Conservation (phyloP, 2,888 invertebrate genomes). For the Oegoconia quadripuncta region DNA sequence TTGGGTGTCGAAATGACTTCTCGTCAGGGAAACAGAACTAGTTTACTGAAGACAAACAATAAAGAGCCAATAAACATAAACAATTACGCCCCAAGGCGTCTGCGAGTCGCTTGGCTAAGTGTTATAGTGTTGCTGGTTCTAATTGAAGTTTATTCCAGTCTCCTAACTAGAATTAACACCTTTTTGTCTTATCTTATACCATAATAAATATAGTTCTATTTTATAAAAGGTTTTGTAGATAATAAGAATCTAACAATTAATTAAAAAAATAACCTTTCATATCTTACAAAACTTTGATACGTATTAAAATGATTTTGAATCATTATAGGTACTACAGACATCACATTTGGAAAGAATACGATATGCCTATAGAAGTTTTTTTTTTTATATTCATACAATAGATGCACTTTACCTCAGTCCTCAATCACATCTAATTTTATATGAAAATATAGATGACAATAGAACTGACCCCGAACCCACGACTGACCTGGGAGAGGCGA, state of each 20-base stretch:
- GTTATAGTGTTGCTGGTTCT: conserved; percentile 33
- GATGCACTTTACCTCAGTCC: no score
- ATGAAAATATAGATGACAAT: no score
- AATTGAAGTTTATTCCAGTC: conserved; percentile 69
- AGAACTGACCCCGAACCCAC: no score
- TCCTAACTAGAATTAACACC: conserved; percentile 59
- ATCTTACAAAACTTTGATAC: no score
- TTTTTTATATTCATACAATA: no score
- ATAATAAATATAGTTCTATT: not conserved
- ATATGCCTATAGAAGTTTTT: no score
- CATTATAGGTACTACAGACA: no score
- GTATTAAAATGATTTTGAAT: no score
- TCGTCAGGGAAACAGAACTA: conserved; percentile 49
- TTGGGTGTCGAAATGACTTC: conserved; percentile 28
- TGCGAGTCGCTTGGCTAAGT: conserved; percentile 41
- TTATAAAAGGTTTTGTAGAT: not conserved
- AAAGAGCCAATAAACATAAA: conserved; percentile 67
- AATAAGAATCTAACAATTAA: not conserved
- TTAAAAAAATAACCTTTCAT: not conserved
- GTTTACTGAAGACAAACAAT: conserved; percentile 58
- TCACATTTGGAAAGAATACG: no score
- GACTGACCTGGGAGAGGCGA: no score
- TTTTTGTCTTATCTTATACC: conserved; percentile 19
- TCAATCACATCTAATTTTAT: no score
- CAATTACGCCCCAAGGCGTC: conserved; percentile 52